Conservation (phyloP, 2,113 vertebrate species). For the Leptodactylus fuscus region DNA sequence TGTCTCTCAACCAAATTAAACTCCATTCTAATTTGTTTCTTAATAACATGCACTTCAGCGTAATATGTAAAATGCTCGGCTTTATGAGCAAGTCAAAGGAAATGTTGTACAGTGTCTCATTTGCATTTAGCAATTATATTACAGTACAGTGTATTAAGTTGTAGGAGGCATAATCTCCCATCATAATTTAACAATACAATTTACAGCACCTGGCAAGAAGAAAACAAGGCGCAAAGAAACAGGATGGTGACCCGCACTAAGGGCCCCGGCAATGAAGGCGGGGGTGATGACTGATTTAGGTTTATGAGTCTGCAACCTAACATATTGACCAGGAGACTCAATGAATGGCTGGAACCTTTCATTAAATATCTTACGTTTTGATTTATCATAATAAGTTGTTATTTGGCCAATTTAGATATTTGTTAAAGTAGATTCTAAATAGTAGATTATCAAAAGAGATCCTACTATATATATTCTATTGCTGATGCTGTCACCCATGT, state of each 20-base stretch:
- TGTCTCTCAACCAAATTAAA: slow-evolving; percentile 71
- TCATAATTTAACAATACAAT: slow-evolving; percentile 75
- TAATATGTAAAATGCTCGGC: slow-evolving; percentile 73
- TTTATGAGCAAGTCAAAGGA: slow-evolving; percentile 71
- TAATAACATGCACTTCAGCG: slow-evolving; percentile 72
- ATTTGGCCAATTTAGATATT: no score
- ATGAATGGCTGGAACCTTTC: background rate
- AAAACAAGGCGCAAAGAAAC: slow-evolving; percentile 66
- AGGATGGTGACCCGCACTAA: background rate
- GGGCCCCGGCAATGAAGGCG: no score
- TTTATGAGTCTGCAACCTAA: background rate
- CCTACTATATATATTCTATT: no score
- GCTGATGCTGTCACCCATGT: no score
- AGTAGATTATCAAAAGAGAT: no score
- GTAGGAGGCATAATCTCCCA: slow-evolving; percentile 74
- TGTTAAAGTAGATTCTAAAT: no score
- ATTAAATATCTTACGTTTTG: no score
- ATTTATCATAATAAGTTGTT: no score
- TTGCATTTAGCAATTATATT: slow-evolving; percentile 81
- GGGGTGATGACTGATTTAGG: background rate
- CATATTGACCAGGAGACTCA: background rate
- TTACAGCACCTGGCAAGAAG: slow-evolving; percentile 70
- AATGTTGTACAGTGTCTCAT: slow-evolving; percentile 72
- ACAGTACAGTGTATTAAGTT: slow-evolving; percentile 75
- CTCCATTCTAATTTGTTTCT: slow-evolving; percentile 76